phyloP scores from a whole-genome alignment of 1,140 invertebrate genomes.

The Macrotrachela quadricornifera region DNA sequence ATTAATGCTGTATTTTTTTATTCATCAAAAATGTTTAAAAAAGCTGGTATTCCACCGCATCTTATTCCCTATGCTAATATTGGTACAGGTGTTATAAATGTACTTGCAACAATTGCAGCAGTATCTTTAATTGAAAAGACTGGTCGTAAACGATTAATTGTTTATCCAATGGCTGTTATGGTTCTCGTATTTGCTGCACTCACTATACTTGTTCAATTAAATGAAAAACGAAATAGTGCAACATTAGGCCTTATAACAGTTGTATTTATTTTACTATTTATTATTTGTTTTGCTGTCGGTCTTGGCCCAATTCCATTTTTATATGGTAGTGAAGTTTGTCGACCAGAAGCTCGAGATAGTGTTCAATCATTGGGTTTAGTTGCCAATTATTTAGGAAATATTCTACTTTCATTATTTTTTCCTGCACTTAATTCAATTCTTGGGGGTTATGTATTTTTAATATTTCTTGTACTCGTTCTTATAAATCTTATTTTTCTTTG shows the following conservation, averaged over 20 bases:
- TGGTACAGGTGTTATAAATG: constrained; percentile 62
- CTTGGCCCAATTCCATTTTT: constrained; percentile 71
- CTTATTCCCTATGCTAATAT: constrained; percentile 54
- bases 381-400: constrained; percentile 12
- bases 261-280: constrained; percentile 50
- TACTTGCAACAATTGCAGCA: constrained; percentile 62
- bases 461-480: constrained; percentile 28
- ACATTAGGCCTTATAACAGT: constrained; percentile 74
- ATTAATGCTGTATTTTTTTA: constrained; percentile 47
- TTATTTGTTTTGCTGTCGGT: constrained; percentile 74
- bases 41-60: constrained; percentile 38
- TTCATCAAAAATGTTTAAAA: constrained; percentile 55
- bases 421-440: constrained; percentile 32
- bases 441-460: constrained; percentile 40
- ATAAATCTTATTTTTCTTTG: constrained; percentile 13
- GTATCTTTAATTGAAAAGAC: constrained; percentile 47
- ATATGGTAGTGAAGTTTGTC: constrained; percentile 74
- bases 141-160: constrained; percentile 55
- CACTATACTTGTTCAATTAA: constrained; percentile 49
- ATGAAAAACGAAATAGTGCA: constrained; percentile 12
- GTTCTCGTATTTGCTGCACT: constrained; percentile 76
- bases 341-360: constrained; percentile 78
- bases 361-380: constrained; percentile 61
- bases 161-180: constrained; percentile 54
- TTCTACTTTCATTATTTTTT: constrained; percentile 13